Conservation (phyloP, 2,113 vertebrate species). For the Salvelinus sp. region DNA sequence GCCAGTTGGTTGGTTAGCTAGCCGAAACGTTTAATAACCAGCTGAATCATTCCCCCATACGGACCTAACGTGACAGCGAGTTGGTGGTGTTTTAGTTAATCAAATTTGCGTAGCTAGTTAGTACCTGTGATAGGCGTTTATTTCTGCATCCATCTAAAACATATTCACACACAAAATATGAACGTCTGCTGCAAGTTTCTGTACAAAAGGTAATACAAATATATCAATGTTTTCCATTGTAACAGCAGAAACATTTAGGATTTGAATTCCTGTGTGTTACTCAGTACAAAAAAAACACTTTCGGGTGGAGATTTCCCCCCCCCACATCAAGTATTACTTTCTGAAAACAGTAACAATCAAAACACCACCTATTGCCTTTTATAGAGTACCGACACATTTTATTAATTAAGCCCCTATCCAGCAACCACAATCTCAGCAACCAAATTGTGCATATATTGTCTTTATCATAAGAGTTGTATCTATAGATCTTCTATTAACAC, state of each 20-base stretch:
- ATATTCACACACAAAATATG: background rate
- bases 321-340: too few species aligned
- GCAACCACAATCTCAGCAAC: background rate
- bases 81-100: conserved; percentile 37
- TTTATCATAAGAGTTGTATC: background rate
- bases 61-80: conserved; percentile 64
- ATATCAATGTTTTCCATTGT: background rate
- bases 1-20: conserved; percentile 42
- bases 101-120: conserved; percentile 23
- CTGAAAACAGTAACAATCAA: too few species aligned
- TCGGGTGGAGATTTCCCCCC: too few species aligned
- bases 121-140: conserved; percentile 5
- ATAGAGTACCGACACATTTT: too few species aligned
- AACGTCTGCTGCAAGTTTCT: background rate
- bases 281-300: too few species aligned
- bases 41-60: conserved; percentile 76
- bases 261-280: too few species aligned
- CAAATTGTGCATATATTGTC: background rate
- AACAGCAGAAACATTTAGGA: too few species aligned
- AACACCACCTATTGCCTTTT: too few species aligned
- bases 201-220: background rate
- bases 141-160: background rate
- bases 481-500: too few species aligned
- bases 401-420: background rate
- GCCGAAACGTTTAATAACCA: conserved; percentile 69